Conservation (phyloP, 2,113 vertebrate genomes). For the Cavia aperea region DNA sequence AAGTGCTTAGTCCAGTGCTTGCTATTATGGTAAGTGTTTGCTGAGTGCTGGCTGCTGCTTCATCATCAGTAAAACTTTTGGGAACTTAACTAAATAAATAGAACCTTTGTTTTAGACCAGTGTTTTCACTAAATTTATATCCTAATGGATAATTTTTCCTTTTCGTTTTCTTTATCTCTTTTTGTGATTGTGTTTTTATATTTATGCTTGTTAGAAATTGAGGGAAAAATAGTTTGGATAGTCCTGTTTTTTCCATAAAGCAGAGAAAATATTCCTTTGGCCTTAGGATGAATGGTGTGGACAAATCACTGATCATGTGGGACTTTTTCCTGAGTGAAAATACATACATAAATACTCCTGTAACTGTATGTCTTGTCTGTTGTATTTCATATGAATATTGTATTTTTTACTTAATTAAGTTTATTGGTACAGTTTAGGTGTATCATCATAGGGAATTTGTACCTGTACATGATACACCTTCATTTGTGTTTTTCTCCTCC, state of each 20-base stretch:
- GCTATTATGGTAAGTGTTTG: neutral
- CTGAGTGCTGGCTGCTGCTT: neutral
- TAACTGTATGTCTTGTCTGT: neutral
- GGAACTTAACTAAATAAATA: neutral
- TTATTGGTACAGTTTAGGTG: neutral
- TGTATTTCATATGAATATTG: neutral
- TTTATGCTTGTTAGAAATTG: neutral
- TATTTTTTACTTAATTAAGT: neutral
- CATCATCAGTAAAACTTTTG: neutral
- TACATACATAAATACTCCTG: neutral
- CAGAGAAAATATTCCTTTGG: neutral
- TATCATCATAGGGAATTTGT: neutral
- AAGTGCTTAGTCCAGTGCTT: neutral
- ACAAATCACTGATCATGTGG: neutral
- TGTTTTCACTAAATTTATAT: neutral
- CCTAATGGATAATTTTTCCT: neutral
- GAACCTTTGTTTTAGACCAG: conserved; percentile 14
- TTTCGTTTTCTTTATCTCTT: neutral
- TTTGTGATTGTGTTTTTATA: conserved; percentile 5
- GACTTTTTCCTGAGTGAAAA: neutral
- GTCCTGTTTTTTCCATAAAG: neutral
- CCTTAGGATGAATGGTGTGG: neutral
- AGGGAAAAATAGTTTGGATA: neutral
- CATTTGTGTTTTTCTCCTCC: neutral
- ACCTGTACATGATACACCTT: neutral